phyloP scores from a whole-genome alignment of 1,140 invertebrate species.

The Drosophila mayri region DNA sequence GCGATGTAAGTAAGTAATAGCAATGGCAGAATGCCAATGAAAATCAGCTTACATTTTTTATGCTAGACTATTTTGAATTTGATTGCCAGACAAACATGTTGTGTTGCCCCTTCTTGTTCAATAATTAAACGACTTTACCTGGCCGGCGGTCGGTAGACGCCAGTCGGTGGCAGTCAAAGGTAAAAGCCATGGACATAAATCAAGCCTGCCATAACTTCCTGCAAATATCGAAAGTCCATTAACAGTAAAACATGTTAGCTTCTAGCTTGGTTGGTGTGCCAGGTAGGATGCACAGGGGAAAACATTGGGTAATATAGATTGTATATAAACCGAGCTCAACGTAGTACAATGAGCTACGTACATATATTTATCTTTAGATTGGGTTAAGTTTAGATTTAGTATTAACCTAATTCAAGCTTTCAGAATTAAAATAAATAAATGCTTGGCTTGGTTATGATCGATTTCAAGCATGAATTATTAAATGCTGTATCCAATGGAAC shows the following conservation, averaged over 20 bases:
- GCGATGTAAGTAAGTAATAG: constrained; percentile 59
- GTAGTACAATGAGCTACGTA: no score
- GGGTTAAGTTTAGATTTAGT: no score
- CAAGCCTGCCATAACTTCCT: constrained; percentile 79
- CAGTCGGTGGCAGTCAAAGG: constrained; percentile 7
- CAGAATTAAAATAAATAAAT: no score
- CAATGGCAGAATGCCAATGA: constrained; percentile 28
- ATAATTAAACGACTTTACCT: constrained; percentile 46
- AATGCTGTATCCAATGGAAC: not conserved
- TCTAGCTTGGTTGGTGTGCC: constrained; percentile 20
- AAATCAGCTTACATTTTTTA: constrained; percentile 52
- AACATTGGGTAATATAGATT: not conserved
- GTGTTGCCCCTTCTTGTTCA: constrained; percentile 19
- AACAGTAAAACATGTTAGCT: constrained; percentile 72
- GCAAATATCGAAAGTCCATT: constrained; percentile 81
- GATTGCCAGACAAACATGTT: constrained; percentile 47
- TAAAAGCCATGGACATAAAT: constrained; percentile 65
- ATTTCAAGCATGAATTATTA: not conserved
- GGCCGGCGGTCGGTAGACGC: not conserved
- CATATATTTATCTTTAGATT: no score
- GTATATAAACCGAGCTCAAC: not conserved
- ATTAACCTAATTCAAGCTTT: no score
- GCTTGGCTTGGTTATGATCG: no score
- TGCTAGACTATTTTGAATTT: constrained; percentile 41
- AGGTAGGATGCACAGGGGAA: constrained; percentile 6